These are phyloP conservation scores for Dasypogon diadema DNA, from an alignment of 2,888 invertebrate genomes.

Conservation along the genomic window DNA sequence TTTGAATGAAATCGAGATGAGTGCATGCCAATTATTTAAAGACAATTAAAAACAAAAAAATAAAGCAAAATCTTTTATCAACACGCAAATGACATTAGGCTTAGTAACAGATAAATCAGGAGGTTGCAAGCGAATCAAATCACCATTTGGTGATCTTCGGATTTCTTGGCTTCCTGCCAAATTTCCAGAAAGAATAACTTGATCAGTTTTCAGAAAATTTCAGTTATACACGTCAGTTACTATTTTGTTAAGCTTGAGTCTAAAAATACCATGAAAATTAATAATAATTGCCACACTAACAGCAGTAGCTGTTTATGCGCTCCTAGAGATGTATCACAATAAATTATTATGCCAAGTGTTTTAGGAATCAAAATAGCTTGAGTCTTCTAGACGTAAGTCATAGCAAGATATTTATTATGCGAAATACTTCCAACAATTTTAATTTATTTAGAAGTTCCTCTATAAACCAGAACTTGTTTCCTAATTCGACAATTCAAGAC, in stretches of 20 bases:
- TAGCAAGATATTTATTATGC: too few relatives aligned
- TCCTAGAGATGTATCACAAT: neutral
- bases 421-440: neutral
- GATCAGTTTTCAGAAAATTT: constrained; percentile 34
- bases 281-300: neutral
- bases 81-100: constrained; percentile 6
- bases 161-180: constrained; percentile 1
- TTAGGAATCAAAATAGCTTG: neutral
- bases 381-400: too few relatives aligned
- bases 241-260: constrained; percentile 12
- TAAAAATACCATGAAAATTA: constrained; percentile 15
- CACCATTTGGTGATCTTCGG: neutral
- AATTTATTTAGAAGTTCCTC: neutral
- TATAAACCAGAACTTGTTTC: neutral
- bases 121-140: constrained; percentile 1
- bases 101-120: constrained; percentile 27
- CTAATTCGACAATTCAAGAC: constrained; percentile 27
- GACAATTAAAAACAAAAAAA: constrained; percentile 2
- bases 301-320: constrained; percentile 20
- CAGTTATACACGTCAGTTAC: constrained; percentile 34
- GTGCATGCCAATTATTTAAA: constrained; percentile 3
- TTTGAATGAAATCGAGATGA: constrained; percentile 4
- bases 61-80: constrained; percentile 18
- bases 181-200: constrained; percentile 42
- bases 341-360: constrained; percentile 1